A percentile compares a stretch with the other conserved stretches of the same genome.
phyloP scores from a whole-genome alignment of 2,113 vertebrate genomes.

The Centropristis striata region DNA sequence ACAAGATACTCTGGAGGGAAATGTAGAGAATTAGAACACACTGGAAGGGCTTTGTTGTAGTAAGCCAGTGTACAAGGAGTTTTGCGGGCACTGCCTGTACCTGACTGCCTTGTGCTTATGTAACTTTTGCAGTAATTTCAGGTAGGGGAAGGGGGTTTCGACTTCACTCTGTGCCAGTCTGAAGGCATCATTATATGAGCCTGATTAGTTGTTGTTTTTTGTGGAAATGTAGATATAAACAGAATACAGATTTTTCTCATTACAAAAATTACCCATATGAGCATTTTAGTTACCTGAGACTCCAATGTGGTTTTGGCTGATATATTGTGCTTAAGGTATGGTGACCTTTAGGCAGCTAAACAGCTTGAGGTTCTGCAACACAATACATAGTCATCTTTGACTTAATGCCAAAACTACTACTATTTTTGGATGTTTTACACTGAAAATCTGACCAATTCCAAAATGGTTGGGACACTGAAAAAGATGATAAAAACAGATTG shows the following conservation, averaged over 20 bases:
- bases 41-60: slow-evolving; percentile 62
- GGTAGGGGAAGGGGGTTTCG: neutral
- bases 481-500: too few species aligned
- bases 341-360: neutral
- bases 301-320: neutral
- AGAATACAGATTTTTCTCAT: neutral
- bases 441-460: too few species aligned
- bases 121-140: slow-evolving; percentile 49
- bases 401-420: too few species aligned
- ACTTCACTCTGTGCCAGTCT: slow-evolving; percentile 5
- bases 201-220: neutral
- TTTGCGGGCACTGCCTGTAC: slow-evolving; percentile 20
- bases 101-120: slow-evolving; percentile 39
- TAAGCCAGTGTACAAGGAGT: slow-evolving; percentile 52
- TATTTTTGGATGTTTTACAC: too few species aligned
- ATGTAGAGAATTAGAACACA: slow-evolving; percentile 64
- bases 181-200: slow-evolving; percentile 6
- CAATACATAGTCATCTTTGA: too few species aligned
- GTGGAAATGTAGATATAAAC: neutral
- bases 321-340: neutral
- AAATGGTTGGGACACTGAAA: too few species aligned
- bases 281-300: neutral
- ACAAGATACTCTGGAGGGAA: slow-evolving; percentile 46
- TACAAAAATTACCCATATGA: neutral
- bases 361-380: neutral